Conservation (phyloP, 2,797 vertebrate species). For the Mormyrops boulengeri region DNA sequence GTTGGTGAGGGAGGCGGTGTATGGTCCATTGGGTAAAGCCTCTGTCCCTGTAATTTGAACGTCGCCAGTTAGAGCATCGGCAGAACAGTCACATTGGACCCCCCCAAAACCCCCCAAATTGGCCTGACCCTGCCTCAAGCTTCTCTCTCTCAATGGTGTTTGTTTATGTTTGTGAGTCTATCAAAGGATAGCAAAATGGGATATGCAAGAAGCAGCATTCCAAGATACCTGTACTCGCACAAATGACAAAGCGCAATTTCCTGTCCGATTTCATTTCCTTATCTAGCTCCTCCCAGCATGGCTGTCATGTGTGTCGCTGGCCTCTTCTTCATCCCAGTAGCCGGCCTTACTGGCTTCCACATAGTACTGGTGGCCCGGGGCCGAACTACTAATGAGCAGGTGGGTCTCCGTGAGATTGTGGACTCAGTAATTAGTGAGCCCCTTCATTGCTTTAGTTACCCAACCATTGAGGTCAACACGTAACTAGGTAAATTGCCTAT, state of each 20-base stretch:
- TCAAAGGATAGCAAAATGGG: background rate
- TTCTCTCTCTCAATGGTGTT: background rate
- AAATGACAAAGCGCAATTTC: background rate
- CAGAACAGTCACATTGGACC: background rate
- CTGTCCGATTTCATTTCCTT: slow-evolving; percentile 6
- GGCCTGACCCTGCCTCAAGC: background rate
- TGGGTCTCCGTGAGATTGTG: slow-evolving; percentile 34
- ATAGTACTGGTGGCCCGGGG: slow-evolving; percentile 93
- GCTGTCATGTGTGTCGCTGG: slow-evolving; percentile 95
- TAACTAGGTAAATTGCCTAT: background rate
- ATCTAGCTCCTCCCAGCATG: slow-evolving; percentile 63
- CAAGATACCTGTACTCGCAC: background rate
- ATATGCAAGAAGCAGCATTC: background rate
- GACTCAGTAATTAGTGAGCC: background rate
- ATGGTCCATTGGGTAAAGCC: background rate
- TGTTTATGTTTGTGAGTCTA: background rate
- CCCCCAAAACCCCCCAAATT: background rate
- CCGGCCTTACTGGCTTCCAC: slow-evolving; percentile 92
- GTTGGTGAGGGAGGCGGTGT: background rate
- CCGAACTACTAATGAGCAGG: slow-evolving; percentile 96
- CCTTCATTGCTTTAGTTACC: background rate
- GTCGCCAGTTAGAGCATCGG: background rate
- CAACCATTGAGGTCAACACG: background rate
- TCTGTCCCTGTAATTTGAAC: background rate
- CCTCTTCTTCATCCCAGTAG: slow-evolving; percentile 92